Conservation (phyloP, 2,888 invertebrate species). For the Agonopterix alstromeriana region DNA sequence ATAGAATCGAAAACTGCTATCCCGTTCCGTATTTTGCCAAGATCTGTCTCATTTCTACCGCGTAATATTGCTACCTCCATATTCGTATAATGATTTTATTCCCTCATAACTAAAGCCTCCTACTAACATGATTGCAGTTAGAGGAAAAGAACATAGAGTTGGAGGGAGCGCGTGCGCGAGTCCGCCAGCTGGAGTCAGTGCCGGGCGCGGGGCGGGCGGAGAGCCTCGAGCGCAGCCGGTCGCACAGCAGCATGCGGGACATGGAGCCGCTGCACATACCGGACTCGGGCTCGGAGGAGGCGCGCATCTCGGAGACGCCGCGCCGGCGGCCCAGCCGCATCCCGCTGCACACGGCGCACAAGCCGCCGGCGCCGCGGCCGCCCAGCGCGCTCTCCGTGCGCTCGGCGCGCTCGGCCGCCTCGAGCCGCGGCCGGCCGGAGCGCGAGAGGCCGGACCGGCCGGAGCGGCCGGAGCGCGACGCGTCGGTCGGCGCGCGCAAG, state of each 20-base stretch:
- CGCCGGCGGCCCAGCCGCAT: conserved; percentile 79
- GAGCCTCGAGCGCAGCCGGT: conserved; percentile 23
- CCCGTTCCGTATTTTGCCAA: too few species aligned
- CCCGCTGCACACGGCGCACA: conserved; percentile 76
- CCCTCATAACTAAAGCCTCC: too few species aligned
- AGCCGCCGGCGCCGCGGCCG: conserved; percentile 76
- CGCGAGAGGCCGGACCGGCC: conserved; percentile 39
- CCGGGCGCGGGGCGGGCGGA: conserved; percentile 25
- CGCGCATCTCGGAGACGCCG: conserved; percentile 76
- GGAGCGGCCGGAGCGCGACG: conserved; percentile 23
- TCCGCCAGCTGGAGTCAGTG: conserved; percentile 82
- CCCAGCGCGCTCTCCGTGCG: conserved; percentile 41
- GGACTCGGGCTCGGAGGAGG: conserved; percentile 67
- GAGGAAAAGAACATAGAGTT: conserved; percentile 89
- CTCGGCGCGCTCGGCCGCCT: conserved; percentile 41
- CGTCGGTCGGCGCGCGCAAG: conserved; percentile 32
- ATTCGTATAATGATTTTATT: too few species aligned
- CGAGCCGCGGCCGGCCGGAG: conserved; percentile 41
- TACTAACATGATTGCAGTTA: conserved; percentile 69
- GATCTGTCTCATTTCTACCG: too few species aligned
- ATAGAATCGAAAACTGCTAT: too few species aligned
- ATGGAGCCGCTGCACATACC: conserved; percentile 64
- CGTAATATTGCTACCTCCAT: too few species aligned
- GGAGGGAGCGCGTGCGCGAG: conserved; percentile 87
- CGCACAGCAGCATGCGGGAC: conserved; percentile 59